Evolutionary conservation across 2,113 vertebrate genomes (phyloP).

Genomic region (Mobula birostris): DNA sequence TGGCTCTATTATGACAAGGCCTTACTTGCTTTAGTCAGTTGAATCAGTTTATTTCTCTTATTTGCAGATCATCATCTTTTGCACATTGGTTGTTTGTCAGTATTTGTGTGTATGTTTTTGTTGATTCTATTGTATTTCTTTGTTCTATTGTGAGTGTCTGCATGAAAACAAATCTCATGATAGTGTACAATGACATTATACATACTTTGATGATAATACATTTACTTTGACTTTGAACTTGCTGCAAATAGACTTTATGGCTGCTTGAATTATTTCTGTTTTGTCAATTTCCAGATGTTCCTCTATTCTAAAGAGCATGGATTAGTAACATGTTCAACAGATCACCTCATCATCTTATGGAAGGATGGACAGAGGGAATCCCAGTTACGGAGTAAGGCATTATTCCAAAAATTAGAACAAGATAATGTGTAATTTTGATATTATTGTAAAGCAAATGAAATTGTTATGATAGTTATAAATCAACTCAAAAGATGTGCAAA

Average conservation of each 20-base stretch:
- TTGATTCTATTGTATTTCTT: no score
- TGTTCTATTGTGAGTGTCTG: no score
- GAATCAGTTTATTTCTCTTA: no score
- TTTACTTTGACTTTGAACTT: neutral
- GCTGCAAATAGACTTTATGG: neutral
- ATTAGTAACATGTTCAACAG: slow-evolving; percentile 83
- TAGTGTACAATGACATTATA: no score
- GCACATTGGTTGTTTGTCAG: no score
- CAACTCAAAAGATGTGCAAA: neutral
- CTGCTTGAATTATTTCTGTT: neutral
- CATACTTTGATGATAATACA: no score
- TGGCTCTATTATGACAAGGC: neutral
- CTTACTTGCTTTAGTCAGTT: neutral
- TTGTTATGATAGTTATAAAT: neutral
- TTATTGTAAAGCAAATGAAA: slow-evolving; percentile 26
- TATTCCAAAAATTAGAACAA: slow-evolving; percentile 83
- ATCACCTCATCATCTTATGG: slow-evolving; percentile 91
- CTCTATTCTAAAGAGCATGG: slow-evolving; percentile 75
- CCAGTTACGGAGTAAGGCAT: slow-evolving; percentile 70
- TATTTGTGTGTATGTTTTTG: no score
- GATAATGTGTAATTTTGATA: slow-evolving; percentile 41
- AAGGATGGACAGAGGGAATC: slow-evolving; percentile 82
- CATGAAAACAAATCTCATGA: no score
- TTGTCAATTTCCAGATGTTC: slow-evolving; percentile 74
- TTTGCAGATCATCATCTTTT: no score